phyloP scores from a whole-genome alignment of 2,797 vertebrate species.

The Phalloptychus januarius region DNA sequence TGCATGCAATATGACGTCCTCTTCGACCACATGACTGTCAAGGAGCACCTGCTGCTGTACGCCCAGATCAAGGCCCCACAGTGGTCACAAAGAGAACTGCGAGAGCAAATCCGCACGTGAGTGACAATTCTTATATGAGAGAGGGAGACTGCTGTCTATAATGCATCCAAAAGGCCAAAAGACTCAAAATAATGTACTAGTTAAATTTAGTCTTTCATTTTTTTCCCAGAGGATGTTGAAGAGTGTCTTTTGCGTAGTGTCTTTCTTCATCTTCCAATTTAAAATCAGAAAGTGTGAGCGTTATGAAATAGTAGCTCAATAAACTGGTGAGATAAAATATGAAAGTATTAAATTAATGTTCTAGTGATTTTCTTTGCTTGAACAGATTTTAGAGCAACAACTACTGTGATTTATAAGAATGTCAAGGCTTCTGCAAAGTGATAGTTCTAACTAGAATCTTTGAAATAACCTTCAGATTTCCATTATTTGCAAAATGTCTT shows the following conservation, averaged over 20 bases:
- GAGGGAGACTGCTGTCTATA: not conserved
- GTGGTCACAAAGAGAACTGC: conserved; percentile 85
- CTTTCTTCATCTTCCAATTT: conserved; percentile 19
- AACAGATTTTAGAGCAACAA: conserved; percentile 12
- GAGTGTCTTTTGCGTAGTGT: not conserved
- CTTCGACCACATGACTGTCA: conserved; percentile 92
- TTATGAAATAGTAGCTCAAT: conserved; percentile 18
- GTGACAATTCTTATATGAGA: conserved; percentile 20
- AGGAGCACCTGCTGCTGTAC: conserved; percentile 93
- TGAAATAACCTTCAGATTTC: conserved; percentile 7
- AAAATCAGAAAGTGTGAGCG: conserved; percentile 5
- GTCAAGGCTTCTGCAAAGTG: conserved; percentile 1
- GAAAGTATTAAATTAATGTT: conserved; percentile 3
- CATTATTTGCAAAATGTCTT: conserved; percentile 2
- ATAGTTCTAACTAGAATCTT: conserved; percentile 4
- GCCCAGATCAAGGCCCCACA: conserved; percentile 94
- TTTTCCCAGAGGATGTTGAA: conserved; percentile 8
- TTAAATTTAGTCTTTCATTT: not conserved
- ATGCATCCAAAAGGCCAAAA: not conserved
- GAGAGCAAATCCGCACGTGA: conserved; percentile 89
- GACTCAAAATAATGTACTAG: conserved; percentile 4
- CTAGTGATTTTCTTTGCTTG: conserved; percentile 6
- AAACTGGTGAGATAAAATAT: conserved; percentile 16
- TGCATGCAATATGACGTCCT: conserved; percentile 98
- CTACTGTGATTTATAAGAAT: conserved; percentile 18